A percentile compares a stretch with the other conserved stretches of the same genome.
Conservation (phyloP, 2,888 invertebrate species). For the Acronicta aceris region DNA sequence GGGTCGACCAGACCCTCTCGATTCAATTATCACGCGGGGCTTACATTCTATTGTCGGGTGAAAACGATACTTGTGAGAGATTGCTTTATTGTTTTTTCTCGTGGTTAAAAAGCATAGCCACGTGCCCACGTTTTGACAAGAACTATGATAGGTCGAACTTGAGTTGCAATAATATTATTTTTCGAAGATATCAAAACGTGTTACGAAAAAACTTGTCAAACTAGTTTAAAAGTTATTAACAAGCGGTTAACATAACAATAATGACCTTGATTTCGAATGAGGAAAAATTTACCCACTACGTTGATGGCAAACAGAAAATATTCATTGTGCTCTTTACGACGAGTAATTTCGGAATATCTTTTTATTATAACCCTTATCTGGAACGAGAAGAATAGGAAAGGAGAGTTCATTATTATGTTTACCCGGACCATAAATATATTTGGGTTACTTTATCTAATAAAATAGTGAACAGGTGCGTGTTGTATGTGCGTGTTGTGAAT, state of each 20-base stretch:
- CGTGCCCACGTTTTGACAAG: constrained; percentile 75
- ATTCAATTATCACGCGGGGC: constrained; percentile 86
- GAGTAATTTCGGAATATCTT: not conserved
- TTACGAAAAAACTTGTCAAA: not conserved
- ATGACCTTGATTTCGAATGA: not conserved
- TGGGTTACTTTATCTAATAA: constrained; percentile 63
- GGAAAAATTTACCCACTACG: not conserved
- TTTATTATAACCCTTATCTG: constrained; percentile 11
- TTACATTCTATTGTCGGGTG: constrained; percentile 82
- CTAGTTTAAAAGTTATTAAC: not conserved
- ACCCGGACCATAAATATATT: constrained; percentile 45
- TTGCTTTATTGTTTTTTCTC: constrained; percentile 89
- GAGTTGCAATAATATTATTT: constrained; percentile 6
- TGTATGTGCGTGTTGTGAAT: constrained; percentile 78
- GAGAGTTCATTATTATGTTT: constrained; percentile 44
- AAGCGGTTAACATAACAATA: not conserved
- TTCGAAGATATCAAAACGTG: not conserved
- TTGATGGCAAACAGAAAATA: not conserved
- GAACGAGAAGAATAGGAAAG: constrained; percentile 18
- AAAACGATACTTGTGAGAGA: constrained; percentile 90
- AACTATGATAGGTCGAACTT: constrained; percentile 34
- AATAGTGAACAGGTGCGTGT: constrained; percentile 77
- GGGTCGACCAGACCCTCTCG: constrained; percentile 78
- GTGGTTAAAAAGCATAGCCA: constrained; percentile 83
- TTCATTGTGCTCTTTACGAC: not conserved